phyloP scores from a whole-genome alignment of 2,113 vertebrate species.

The Noturus placidus region DNA sequence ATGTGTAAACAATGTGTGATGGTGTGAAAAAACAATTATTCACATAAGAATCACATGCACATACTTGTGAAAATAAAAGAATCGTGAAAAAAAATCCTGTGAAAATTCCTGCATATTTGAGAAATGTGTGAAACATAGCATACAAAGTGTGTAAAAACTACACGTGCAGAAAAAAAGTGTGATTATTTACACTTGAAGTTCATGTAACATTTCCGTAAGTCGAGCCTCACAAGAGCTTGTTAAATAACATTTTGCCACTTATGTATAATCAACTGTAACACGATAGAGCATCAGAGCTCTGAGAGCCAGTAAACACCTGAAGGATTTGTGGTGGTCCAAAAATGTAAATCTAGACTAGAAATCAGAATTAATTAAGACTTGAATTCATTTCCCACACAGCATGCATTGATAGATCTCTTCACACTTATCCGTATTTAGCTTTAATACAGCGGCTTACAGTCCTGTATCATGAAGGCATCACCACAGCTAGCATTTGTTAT shows the following conservation, averaged over 20 bases:
- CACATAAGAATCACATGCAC: background rate
- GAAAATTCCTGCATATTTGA: background rate
- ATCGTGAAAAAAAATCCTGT: background rate
- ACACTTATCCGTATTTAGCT: background rate
- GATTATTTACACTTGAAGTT: background rate
- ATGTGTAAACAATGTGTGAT: background rate
- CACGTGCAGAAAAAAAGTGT: background rate
- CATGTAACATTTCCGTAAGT: background rate
- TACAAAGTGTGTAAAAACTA: background rate
- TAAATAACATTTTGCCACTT: conserved; percentile 26
- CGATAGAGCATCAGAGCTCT: background rate
- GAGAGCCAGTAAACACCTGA: background rate
- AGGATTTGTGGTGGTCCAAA: background rate
- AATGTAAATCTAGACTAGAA: background rate
- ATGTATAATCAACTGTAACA: conserved; percentile 12
- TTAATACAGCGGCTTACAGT: background rate
- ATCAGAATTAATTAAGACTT: background rate
- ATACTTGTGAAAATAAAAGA: background rate
- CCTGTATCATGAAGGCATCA: background rate
- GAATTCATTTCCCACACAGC: background rate
- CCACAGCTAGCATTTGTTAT: background rate
- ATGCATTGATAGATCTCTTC: background rate
- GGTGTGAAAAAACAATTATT: background rate
- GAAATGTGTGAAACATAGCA: background rate
- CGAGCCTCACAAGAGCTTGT: conserved; percentile 3